phyloP scores from a whole-genome alignment of 2,797 vertebrate species.

The Sylvia borin region DNA sequence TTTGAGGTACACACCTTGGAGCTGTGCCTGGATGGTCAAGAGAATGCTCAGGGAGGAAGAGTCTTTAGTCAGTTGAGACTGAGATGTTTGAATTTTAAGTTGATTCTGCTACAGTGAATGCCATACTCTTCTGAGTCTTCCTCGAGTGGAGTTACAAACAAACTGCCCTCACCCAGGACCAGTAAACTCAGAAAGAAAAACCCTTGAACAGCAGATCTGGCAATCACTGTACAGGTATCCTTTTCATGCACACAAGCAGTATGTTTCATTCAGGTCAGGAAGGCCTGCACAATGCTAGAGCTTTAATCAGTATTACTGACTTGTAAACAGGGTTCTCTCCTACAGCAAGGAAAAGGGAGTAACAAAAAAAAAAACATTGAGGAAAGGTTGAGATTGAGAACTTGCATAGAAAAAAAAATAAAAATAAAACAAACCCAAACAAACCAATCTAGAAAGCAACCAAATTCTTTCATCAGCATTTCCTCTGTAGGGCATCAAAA shows the following conservation, averaged over 20 bases:
- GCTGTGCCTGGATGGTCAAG: neutral
- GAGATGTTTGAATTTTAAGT: neutral
- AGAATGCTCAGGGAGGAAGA: neutral
- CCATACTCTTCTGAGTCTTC: neutral
- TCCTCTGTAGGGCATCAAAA: neutral
- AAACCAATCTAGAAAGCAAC: neutral
- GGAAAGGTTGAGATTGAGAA: neutral
- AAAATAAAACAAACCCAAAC: accelerated
- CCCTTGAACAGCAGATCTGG: neutral
- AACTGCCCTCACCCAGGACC: neutral
- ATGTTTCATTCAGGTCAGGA: neutral
- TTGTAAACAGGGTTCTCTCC: neutral
- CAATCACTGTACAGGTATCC: neutral
- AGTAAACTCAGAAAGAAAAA: neutral
- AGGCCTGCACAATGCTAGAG: neutral
- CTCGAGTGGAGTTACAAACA: neutral
- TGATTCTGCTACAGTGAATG: neutral
- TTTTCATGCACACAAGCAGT: neutral
- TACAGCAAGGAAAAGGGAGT: neutral
- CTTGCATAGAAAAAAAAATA: neutral
- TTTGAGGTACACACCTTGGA: neutral
- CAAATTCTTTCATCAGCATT: neutral
- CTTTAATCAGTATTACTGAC: neutral
- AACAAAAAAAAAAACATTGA: neutral
- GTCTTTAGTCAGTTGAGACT: neutral